phyloP scores from a whole-genome alignment of 2,888 invertebrate genomes.

The Lysandra coridon region DNA sequence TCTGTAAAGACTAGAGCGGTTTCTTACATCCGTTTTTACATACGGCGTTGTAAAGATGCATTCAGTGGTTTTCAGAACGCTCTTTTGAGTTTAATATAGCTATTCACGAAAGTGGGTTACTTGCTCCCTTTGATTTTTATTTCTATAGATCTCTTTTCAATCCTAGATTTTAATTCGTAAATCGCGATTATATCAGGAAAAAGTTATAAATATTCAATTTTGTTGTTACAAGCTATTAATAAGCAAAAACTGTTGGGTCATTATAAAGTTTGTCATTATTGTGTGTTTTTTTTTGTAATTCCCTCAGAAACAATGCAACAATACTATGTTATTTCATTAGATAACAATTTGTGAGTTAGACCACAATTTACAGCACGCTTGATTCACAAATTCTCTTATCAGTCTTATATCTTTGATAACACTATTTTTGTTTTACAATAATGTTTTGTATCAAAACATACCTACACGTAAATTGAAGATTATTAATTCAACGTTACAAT shows the following conservation, averaged over 20 bases:
- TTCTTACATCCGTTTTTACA: not conserved
- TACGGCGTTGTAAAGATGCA: not conserved
- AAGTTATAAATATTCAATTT: not conserved
- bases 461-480: not conserved
- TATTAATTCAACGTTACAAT: not conserved
- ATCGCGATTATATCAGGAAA: not conserved
- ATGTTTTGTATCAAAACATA: not conserved
- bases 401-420: constrained; percentile 25
- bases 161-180: no score
- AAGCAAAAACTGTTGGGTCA: not conserved
- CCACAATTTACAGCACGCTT: constrained; percentile 22
- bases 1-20: not conserved
- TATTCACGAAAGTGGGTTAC: not conserved
- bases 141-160: not conserved
- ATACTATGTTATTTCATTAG: constrained; percentile 25
- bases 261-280: constrained; percentile 3
- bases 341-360: not conserved
- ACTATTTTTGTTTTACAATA: not conserved
- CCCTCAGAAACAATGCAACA: constrained; percentile 18
- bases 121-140: not conserved
- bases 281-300: not conserved
- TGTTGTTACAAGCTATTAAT: not conserved
- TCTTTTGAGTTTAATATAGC: not conserved
- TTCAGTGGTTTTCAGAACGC: constrained; percentile 5
- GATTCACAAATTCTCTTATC: constrained; percentile 20